Evolutionary conservation across 2,113 vertebrate genomes (phyloP).

Genomic region (Burhinus bistriatus): DNA sequence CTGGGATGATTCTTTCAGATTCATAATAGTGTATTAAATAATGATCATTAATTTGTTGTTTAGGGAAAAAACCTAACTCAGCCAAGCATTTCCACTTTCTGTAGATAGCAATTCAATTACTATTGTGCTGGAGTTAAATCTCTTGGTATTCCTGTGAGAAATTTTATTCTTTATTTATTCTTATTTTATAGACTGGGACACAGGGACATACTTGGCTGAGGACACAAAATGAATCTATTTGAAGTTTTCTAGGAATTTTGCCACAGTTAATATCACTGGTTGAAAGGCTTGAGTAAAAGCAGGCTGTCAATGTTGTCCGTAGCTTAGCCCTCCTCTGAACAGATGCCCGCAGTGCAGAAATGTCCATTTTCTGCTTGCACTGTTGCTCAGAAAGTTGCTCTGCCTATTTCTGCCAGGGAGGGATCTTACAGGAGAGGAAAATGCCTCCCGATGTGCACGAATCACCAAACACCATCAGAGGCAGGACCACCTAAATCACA

Average conservation of each 20-base stretch:
- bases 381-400: neutral
- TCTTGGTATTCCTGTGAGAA: neutral
- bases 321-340: neutral
- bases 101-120: neutral
- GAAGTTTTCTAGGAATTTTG: neutral
- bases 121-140: neutral
- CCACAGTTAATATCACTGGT: neutral
- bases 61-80: neutral
- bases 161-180: neutral
- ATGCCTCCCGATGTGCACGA: neutral
- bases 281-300: neutral
- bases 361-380: neutral
- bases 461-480: fast-evolving
- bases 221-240: neutral
- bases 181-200: neutral
- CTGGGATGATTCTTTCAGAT: neutral
- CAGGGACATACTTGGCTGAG: neutral
- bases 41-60: neutral
- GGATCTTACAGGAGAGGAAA: neutral
- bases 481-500: neutral
- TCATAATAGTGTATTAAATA: neutral
- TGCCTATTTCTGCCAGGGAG: neutral
- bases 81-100: neutral
- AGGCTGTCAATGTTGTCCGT: fast-evolving
- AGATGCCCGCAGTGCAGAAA: neutral